Base-by-base conservation (phyloP, 1,140 invertebrate genomes). In the Periplaneta americana region DNA sequence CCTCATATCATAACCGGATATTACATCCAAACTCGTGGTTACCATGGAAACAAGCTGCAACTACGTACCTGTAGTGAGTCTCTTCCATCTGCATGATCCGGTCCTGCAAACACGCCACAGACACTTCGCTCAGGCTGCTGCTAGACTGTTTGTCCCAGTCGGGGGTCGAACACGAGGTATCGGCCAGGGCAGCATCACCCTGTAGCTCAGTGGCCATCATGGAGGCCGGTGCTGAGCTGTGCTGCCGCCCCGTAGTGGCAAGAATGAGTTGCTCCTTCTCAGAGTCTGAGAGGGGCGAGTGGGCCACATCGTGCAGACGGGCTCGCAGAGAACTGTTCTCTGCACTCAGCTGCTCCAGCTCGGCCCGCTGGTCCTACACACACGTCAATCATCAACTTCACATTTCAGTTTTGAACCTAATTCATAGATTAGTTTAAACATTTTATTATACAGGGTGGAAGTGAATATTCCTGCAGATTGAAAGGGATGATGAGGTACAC, bases 51-150 rank as follows among this genome's bases (percentile, higher is more conserved):
- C n/a, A n/a, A n/a, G n/a, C n/a, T n/a, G n/a, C n/a, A n/a, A n/a
- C n/a, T n/a, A 81, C 34, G 83, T 84, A 92, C 91, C 92, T 94
- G 86, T 96, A 95, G 85, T 96, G 94, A 28, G 93, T 95, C 87
- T 96, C 95, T 87, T 96, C 95, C 95, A 96, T 96, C 88, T 98
- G 96, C 84, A 96, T 90, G 84, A 98, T 97, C 85, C 96, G 92
- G 86, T 98, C 97, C 87, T 98, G 97, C 57, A 98, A 90, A 88
- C 96, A 97, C 3, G 96, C 96, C 80, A 98, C 95, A 15, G 96
- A 97, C 22, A 97, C 93, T 88, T 98, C 96, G 86, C 95, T 96
- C 33, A 95, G 91, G 34, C 95, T 96, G 80, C 94, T 94, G 28
- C 92, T 92, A 34, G 95, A 97, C 86, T 96, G 94, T 86, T 96